These are phyloP conservation scores for Heliothis virescens DNA, from an alignment of 1,140 invertebrate genomes.

Conservation along the genomic window DNA sequence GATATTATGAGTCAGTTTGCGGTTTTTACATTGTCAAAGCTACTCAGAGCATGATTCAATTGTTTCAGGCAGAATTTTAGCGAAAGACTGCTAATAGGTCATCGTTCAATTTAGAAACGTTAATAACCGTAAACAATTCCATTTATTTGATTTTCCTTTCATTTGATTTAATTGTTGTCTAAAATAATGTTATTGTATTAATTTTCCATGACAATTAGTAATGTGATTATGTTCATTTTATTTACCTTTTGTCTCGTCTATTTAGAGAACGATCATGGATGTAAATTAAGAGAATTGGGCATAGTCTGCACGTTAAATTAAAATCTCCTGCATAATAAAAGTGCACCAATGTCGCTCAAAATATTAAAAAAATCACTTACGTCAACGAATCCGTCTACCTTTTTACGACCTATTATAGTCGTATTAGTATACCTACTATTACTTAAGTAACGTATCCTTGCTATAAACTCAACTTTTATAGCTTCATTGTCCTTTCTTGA, in stretches of 20 bases:
- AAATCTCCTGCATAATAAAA: background rate
- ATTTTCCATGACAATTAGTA: too few species aligned
- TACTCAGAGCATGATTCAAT: constrained; percentile 67
- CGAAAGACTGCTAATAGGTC: constrained; percentile 66
- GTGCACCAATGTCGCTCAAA: background rate
- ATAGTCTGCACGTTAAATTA: too few species aligned
- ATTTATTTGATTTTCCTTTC: background rate
- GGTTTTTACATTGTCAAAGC: constrained; percentile 54
- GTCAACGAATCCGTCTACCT: constrained; percentile 10
- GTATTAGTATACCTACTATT: constrained; percentile 18
- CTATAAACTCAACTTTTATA: constrained; percentile 36
- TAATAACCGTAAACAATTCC: background rate
- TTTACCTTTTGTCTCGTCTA: background rate
- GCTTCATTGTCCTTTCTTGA: constrained; percentile 42
- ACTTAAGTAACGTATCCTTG: constrained; percentile 25
- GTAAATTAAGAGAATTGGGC: too few species aligned
- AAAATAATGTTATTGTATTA: too few species aligned
- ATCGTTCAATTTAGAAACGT: constrained; percentile 63
- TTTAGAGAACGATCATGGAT: too few species aligned
- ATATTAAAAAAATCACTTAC: background rate
- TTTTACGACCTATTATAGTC: constrained; percentile 38
- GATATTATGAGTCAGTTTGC: constrained; percentile 48
- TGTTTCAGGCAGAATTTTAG: constrained; percentile 60
- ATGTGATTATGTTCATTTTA: background rate
- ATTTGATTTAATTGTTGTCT: background rate